Base-by-base conservation (phyloP, 2,113 vertebrate genomes). In the Sminthopsis crassicaudata region DNA sequence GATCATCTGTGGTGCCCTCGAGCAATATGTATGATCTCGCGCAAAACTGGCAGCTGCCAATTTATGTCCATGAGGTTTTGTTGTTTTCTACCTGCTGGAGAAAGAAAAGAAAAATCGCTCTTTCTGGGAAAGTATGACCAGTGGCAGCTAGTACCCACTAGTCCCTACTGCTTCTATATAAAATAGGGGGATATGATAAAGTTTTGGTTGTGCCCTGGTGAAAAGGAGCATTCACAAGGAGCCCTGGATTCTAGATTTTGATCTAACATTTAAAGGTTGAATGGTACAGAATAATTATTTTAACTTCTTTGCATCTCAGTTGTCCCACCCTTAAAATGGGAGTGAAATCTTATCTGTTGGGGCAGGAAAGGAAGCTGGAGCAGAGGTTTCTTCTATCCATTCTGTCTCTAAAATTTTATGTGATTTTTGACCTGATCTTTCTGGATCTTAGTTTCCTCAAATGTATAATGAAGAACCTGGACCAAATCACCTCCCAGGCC, bases 1-100 rank as follows among this genome's bases (percentile, higher is more conserved):
- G 57, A 96, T 94, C 52, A 48, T 91, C 88, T 93, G 22, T 10
- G 0, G 53, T n/a, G 92, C 94, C 96, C 94, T 96, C 91, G 94
- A 96, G 89, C 92, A 94, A 96, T 94, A 96, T 95, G 96, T 93
- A 96, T 94, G 90, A 90, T 91, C 92, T 55, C 95, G 5, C 46
- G 52, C 54, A 91, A 53, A 4, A 6, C 0, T 93, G 92, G 60
- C 94, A 92, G 52, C 94, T 90, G 93, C 92, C 91, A 50, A 4
- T 52, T 96, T 93, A 53, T 2, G 53, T 53, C 60, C 55, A 25
- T 89, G 50, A 14, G 0, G 95, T 89, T 42, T 91, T n/a, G 54
- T 88, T 91, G 60, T 89, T 96, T 60, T 94, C 50, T 94, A 91
- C 60, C 90, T 67, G 27, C 57, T 96, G 55, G 90, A 36, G 46